phyloP scores from a whole-genome alignment of 1,140 invertebrate genomes.

The Bombus waltoni region DNA sequence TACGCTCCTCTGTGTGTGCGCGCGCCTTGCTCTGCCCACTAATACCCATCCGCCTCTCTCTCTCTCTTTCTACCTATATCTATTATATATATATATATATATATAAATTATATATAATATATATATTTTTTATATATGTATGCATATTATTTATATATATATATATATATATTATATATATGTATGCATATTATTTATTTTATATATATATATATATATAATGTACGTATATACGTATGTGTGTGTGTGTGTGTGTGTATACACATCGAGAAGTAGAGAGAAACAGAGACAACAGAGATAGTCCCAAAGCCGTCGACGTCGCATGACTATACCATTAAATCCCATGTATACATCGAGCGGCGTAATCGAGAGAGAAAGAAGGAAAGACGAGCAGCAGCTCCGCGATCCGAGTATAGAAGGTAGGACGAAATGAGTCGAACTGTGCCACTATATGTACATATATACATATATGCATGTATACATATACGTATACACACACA shows the following conservation, averaged over 20 bases:
- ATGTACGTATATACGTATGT: too few relatives aligned
- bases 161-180: constrained; percentile 1
- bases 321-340: constrained; percentile 78
- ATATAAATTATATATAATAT: background rate
- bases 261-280: constrained; percentile 15
- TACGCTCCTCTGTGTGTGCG: constrained; percentile 76
- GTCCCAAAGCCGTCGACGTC: constrained; percentile 65
- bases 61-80: background rate
- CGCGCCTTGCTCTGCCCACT: constrained; percentile 73
- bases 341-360: constrained; percentile 57
- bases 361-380: constrained; percentile 44
- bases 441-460: constrained; percentile 42
- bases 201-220: background rate
- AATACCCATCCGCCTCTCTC: constrained; percentile 65
- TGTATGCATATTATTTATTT: background rate
- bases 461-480: background rate
- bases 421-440: constrained; percentile 30
- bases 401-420: background rate
- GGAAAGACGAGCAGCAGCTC: background rate
- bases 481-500: background rate
- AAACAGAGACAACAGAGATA: constrained; percentile 28
- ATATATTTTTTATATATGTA: background rate
- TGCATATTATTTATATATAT: background rate
- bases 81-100: background rate
- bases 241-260: too few relatives aligned